Conservation (phyloP, 2,888 invertebrate genomes). For the Eilema sororculum region DNA sequence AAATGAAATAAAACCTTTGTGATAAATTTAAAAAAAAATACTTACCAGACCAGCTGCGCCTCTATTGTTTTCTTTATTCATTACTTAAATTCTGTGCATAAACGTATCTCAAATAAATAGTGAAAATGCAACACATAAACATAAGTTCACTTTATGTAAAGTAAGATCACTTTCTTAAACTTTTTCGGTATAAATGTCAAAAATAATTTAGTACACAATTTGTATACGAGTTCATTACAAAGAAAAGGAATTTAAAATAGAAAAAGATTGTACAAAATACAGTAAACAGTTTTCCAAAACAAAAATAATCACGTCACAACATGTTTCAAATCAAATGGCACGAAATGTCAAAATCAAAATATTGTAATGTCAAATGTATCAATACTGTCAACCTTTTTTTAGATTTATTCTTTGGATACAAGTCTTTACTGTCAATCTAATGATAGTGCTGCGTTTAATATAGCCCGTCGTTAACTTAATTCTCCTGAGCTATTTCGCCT, state of each 20-base stretch:
- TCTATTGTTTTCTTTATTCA: constrained; percentile 70
- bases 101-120: constrained; percentile 1
- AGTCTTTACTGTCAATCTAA: background rate
- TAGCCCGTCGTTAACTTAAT: too few relatives aligned
- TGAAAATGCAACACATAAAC: background rate
- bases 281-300: background rate
- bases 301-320: constrained; percentile 30
- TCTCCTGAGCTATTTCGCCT: too few relatives aligned
- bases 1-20: background rate
- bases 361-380: constrained; percentile 5
- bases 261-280: background rate
- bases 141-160: background rate
- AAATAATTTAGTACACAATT: constrained; percentile 10
- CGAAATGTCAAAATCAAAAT: background rate
- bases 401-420: background rate
- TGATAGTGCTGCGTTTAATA: too few relatives aligned
- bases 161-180: background rate
- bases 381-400: background rate
- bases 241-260: background rate
- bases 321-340: constrained; percentile 5
- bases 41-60: constrained; percentile 76
- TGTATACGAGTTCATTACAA: constrained; percentile 14
- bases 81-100: constrained; percentile 30
- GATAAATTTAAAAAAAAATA: constrained; percentile 19
- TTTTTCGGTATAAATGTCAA: constrained; percentile 4